phyloP scores from a whole-genome alignment of 2,113 vertebrate genomes.

The Amphilophus citrinellus region DNA sequence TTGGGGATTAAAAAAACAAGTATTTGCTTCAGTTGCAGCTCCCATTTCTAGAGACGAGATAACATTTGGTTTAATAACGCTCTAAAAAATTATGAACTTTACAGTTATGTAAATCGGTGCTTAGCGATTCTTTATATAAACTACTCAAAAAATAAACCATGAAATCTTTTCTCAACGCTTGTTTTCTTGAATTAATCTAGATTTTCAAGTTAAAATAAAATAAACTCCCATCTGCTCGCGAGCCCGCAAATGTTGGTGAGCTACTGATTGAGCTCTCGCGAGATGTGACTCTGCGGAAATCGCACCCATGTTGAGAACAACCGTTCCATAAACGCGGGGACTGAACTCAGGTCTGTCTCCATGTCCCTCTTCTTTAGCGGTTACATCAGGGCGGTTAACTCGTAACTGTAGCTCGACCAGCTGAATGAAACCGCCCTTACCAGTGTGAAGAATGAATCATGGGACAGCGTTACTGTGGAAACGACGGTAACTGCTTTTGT shows the following conservation, averaged over 20 bases:
- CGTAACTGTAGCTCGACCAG: constrained; percentile 55
- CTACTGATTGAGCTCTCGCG: constrained; percentile 32
- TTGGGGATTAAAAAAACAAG: neutral
- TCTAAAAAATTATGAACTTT: too few relatives aligned
- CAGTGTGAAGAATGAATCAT: constrained; percentile 66
- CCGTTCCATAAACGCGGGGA: neutral
- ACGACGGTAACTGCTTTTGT: constrained; percentile 73
- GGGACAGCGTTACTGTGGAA: constrained; percentile 77
- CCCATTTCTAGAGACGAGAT: neutral
- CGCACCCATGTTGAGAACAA: neutral
- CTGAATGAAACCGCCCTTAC: constrained; percentile 25
- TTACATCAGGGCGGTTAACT: neutral
- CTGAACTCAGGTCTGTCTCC: constrained; percentile 64
- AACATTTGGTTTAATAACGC: neutral
- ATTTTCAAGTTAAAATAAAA: too few relatives aligned
- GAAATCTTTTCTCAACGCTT: too few relatives aligned
- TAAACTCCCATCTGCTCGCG: neutral
- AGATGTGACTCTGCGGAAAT: neutral
- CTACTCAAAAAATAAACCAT: too few relatives aligned
- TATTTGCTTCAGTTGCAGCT: neutral
- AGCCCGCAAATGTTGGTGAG: neutral
- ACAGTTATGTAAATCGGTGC: too few relatives aligned
- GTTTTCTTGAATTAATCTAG: too few relatives aligned
- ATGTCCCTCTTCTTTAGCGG: neutral
- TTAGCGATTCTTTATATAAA: too few relatives aligned